These are phyloP conservation scores for Heterotilapia buettikoferi DNA, from an alignment of 2,113 vertebrate species.

Conservation along the genomic window DNA sequence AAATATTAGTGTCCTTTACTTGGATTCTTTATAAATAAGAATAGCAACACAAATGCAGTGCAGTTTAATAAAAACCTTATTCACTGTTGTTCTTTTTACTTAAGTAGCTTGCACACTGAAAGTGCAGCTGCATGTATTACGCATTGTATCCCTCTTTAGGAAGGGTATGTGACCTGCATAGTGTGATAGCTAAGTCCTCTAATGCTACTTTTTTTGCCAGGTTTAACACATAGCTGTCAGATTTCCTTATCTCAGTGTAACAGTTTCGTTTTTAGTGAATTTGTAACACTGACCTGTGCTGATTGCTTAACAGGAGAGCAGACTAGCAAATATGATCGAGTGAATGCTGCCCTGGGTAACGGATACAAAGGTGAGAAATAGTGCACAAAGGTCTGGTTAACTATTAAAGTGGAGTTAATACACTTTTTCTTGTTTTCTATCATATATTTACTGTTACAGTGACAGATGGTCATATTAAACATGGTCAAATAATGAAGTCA, in stretches of 20 bases:
- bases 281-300: not conserved
- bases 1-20: not conserved
- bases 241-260: not conserved
- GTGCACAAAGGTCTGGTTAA: rapidly evolving
- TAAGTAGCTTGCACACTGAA: not conserved
- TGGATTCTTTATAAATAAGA: not conserved
- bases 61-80: not conserved
- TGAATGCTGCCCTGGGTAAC: conserved; percentile 56
- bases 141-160: not conserved
- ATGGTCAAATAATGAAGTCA: not conserved
- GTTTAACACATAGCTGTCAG: not conserved
- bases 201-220: not conserved
- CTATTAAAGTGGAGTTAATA: rapidly evolving
- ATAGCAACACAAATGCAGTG: not conserved
- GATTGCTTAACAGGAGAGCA: conserved; percentile 54
- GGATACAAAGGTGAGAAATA: conserved; percentile 67
- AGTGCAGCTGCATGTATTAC: conserved; percentile 4
- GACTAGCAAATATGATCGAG: conserved; percentile 53
- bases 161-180: not conserved
- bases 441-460: not conserved
- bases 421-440: not conserved
- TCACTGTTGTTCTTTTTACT: not conserved
- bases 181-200: not conserved
- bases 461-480: not conserved
- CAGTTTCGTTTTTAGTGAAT: not conserved